Percentiles rank a stretch among this genome's conserved stretches.
phyloP scores from a whole-genome alignment of 2,113 vertebrate species.

The Macrotus californicus region DNA sequence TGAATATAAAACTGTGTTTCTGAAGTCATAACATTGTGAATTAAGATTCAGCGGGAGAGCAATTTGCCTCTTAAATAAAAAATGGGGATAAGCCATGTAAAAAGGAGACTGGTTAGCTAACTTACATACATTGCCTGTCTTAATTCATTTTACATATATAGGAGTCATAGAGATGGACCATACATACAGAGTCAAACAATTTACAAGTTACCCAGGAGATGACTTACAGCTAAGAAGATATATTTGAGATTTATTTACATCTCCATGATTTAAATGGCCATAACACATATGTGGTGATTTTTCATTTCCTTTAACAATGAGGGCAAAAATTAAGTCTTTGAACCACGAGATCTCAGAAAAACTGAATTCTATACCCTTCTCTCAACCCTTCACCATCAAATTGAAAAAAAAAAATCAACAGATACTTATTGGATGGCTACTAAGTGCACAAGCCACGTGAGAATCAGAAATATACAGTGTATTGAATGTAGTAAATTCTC shows the following conservation, averaged over 20 bases:
- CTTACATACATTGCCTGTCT: not conserved
- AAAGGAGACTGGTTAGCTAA: constrained; percentile 22
- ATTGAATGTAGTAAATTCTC: not conserved
- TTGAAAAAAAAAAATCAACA: not conserved
- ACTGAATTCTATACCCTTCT: not conserved
- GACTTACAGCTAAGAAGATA: constrained; percentile 11
- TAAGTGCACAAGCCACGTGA: not conserved
- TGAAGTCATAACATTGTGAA: constrained; percentile 31
- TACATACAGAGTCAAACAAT: not conserved
- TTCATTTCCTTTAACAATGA: not conserved
- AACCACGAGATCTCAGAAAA: not conserved
- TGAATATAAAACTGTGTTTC: constrained; percentile 26
- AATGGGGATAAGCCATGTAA: not conserved
- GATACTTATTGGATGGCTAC: not conserved
- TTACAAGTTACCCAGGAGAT: not conserved
- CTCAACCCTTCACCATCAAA: not conserved
- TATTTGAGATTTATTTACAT: not conserved
- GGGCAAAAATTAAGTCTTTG: constrained; percentile 25
- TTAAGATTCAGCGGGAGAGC: constrained; percentile 33
- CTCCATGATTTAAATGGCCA: not conserved
- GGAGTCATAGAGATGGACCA: not conserved
- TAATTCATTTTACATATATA: constrained; percentile 7
- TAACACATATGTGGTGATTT: not conserved
- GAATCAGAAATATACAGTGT: not conserved
- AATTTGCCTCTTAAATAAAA: constrained; percentile 40